Evolutionary conservation across 2,888 invertebrate genomes (phyloP), one percentile per base, ranked within the genome.

Genomic region (Pediacus dermestoides): DNA sequence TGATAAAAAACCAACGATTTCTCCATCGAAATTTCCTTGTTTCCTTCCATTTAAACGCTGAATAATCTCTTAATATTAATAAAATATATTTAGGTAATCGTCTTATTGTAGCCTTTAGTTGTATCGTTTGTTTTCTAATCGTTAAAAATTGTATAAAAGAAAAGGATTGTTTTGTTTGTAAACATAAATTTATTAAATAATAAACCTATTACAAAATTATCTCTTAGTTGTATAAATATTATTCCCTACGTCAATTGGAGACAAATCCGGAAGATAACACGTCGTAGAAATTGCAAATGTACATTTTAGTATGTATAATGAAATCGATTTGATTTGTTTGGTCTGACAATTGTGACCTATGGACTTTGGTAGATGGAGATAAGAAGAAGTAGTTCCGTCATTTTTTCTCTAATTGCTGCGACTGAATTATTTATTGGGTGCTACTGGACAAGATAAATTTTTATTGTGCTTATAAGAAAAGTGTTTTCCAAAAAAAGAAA

Each of bases 171-270:
- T 48, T 53, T 44, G 44, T 54, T 56, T 58, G 48, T 51, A 50
- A 55, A 49, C 50, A 46, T 51, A 53, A 45, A 57, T 61, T 61
- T 60, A 60, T 53, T 57, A 50, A 59, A 59, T 53, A 50, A 51
- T 54, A 52, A 53, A 53, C 50, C 50, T 50, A 53, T 46, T 50
- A 50, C 37, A 28, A 43, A 48, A 37, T 27, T 37, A 2, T 23
- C 14, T 42, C 34, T 16, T 33, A 13, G 9, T 18, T 3, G n/a
- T n/a, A n/a, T n/a, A n/a, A 14, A 13, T n/a, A 13, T 36, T 37
- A 25, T 37, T 37, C 30, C 30, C 30, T 2, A 30, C 16, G 11
- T 30, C 21, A n/a, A 12, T 2, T 26, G 1, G 12, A 30, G 22
- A 16, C 6, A 14, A 23, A 8, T 2, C 27, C 6, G 12, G 4